These are phyloP conservation scores for Hippoglossus hippoglossus DNA, from an alignment of 2,797 vertebrate genomes.

Conservation along the genomic window DNA sequence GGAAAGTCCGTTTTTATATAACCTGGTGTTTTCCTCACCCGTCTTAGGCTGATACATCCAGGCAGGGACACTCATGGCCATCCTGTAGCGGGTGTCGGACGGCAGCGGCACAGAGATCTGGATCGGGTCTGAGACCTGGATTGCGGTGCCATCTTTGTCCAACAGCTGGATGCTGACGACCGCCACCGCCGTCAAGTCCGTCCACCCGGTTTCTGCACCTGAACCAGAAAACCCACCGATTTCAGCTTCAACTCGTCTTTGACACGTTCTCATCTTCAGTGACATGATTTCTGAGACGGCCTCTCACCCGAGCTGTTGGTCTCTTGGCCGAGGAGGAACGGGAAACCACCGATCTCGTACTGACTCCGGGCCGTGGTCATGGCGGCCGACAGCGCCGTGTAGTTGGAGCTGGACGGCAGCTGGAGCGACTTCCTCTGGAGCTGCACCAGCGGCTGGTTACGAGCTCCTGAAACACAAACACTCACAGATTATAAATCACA, in stretches of 20 bases:
- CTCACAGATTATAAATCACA: background rate
- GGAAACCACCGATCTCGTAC: slow-evolving; percentile 91
- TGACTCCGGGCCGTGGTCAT: slow-evolving; percentile 91
- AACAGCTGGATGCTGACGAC: slow-evolving; percentile 93
- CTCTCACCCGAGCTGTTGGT: slow-evolving; percentile 88
- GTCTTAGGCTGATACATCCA: slow-evolving; percentile 92
- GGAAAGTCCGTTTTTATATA: too few relatives aligned
- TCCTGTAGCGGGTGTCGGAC: slow-evolving; percentile 84
- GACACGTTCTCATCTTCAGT: background rate
- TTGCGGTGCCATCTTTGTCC: slow-evolving; percentile 86
- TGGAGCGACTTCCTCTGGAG: slow-evolving; percentile 92
- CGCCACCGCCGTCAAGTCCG: slow-evolving; percentile 89
- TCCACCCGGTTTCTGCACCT: slow-evolving; percentile 90
- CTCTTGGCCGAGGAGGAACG: slow-evolving; percentile 92
- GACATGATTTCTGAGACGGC: background rate
- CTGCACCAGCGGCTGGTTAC: slow-evolving; percentile 93
- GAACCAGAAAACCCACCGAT: background rate
- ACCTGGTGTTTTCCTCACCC: slow-evolving; percentile 71
- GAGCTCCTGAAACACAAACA: slow-evolving; percentile 82
- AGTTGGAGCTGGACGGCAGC: slow-evolving; percentile 88
- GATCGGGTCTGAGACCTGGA: slow-evolving; percentile 90
- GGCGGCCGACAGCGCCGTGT: slow-evolving; percentile 90
- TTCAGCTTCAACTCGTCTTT: background rate
- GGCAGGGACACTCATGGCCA: slow-evolving; percentile 89
- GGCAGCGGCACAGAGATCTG: slow-evolving; percentile 92